Conservation (phyloP, 2,888 invertebrate genomes). For the Phorcus lineatus region DNA sequence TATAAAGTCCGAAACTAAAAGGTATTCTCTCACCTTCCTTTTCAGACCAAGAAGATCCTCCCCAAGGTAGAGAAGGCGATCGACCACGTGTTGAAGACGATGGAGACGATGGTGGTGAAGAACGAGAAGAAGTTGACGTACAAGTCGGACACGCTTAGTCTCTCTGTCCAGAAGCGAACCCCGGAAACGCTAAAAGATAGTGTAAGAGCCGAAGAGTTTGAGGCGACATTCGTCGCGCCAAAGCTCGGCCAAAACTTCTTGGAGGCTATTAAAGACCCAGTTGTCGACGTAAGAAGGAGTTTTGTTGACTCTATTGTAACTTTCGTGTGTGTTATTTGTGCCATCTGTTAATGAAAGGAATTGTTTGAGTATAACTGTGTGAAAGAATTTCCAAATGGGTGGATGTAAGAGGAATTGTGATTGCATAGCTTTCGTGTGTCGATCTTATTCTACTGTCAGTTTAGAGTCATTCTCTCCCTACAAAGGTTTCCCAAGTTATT, state of each 20-base stretch:
- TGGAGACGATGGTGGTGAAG: conserved; percentile 15
- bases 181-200: neutral
- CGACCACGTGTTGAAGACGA: neutral
- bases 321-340: too few species aligned
- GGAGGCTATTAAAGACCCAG: neutral
- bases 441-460: too few species aligned
- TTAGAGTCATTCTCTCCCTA: too few species aligned
- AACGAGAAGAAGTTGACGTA: conserved; percentile 1
- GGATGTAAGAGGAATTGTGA: too few species aligned
- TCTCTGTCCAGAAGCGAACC: neutral
- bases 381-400: too few species aligned
- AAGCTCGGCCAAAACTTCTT: neutral
- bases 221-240: neutral
- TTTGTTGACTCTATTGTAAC: too few species aligned
- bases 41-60: neutral
- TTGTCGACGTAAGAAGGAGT: neutral
- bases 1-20: too few species aligned
- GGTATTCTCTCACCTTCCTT: too few species aligned
- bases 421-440: too few species aligned
- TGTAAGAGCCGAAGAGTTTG: neutral
- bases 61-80: neutral
- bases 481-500: too few species aligned
- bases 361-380: too few species aligned
- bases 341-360: too few species aligned
- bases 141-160: neutral